Base-by-base conservation (phyloP, 1,140 invertebrate genomes). In the Brachionus paranguensis region DNA sequence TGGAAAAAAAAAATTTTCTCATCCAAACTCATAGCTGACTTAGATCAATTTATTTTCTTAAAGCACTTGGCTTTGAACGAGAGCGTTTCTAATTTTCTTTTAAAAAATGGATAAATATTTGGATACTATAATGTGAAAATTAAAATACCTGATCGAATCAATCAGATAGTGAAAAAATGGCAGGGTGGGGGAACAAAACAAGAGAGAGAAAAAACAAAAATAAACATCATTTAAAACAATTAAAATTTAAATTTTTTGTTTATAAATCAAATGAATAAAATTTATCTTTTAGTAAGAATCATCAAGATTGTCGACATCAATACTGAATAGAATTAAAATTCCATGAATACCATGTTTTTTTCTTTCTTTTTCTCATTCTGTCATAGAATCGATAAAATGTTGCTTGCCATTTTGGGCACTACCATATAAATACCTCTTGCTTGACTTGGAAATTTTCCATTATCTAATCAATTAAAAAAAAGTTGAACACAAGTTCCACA, bases 171-270 rank as follows among this genome's bases (percentile, higher is more conserved):
- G 53, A 60, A 2, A 60, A 60, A 60, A 60, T 60, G 53, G 33
- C 12, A 29, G 12, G 24, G 17, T 24, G 17, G 24, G 24, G 24
- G 29, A 72, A 17, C 4, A 12, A 72, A 17, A 41, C 0, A 37
- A 41, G n/a, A 70, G n/a, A 70, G 6, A 70, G 12, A 72, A 41
- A 41, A 33, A 4, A 29, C 14, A 41, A 37, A 72, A 72, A 72
- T 43, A 72, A 72, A 43, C 68, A 72, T 72, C 33, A 72, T 20
- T 68, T 68, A 68, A 37, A 37, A 43, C 20, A 20, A 72, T 43
- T 72, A 17, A 72, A 33, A 68, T 68, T 68, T 37, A 72, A 72
- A 43, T 20, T 72, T 72, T 72, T 72, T 72, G 68, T 72, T 72
- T 72, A 72, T 41, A 72, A 72, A 72, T 41, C 33, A 72, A 72